Evolutionary conservation across 2,113 vertebrate species (phyloP), one percentile per base, ranked within the genome.

Genomic region (Ornithorhynchus anatinus): DNA sequence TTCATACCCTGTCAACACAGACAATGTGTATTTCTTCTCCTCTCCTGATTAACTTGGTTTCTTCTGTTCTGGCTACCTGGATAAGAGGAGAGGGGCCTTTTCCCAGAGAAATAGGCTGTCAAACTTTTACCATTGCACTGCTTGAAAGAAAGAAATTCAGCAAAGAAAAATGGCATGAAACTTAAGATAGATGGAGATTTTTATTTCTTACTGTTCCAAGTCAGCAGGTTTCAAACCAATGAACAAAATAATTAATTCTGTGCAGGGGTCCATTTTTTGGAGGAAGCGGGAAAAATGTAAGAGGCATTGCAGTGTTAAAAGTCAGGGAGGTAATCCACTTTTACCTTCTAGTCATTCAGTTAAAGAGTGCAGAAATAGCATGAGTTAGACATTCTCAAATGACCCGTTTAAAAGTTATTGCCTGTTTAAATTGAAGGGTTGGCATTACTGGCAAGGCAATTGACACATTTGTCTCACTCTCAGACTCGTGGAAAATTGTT

Each of bases 91-190:
- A n/a, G 20, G 6, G 8, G 15, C 42, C 22, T 56, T 50, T 33
- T 27, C 29, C 22, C 13, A 68, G 36, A 80, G 43, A 38, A 82
- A 61, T 40, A 10, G n/a, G 29, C 40, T 79, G 8, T 69, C 73
- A 38, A 44, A 56, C 56, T 79, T 74, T 73, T 22, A 36, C 60
- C 1, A 56, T 70, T 65, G 22, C 27, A 72, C 38, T 63, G 64
- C 57, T 32, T 61, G 66, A 75, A 36, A 68, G 31, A 79, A 86
- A 50, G 11, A 81, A 87, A 72, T 4, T 3, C 32, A 3, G 1
- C 27, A 45, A 60, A 57, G 16, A 16, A 16, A 78, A 79, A 32
- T 36, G 62, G 10, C 7, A 4, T 66, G 44, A 80, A 86, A 75
- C 52, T n/a, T 27, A 27, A 37, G 39, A 25, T 22, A 40, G 3